A percentile compares a stretch with the other conserved stretches of the same genome.
phyloP scores from a whole-genome alignment of 2,888 invertebrate species.

The Anorthoa munda region DNA sequence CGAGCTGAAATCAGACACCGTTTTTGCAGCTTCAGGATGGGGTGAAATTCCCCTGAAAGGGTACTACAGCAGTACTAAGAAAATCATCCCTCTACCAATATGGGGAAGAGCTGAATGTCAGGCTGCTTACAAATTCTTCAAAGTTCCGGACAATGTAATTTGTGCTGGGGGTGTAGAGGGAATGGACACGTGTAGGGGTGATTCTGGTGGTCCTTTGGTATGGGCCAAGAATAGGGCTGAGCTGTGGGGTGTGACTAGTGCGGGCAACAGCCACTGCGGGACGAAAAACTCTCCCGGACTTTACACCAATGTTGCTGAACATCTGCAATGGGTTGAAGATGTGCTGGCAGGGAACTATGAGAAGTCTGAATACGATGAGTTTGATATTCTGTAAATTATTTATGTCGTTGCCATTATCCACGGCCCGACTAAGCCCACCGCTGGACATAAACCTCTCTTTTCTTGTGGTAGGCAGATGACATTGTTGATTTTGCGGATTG shows the following conservation, averaged over 20 bases:
- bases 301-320: slow-evolving; percentile 76
- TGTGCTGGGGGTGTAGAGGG: slow-evolving; percentile 79
- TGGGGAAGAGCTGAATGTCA: slow-evolving; percentile 69
- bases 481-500: background rate
- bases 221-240: slow-evolving; percentile 68
- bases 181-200: slow-evolving; percentile 79
- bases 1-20: slow-evolving; percentile 44
- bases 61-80: slow-evolving; percentile 74
- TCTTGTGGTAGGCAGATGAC: background rate
- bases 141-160: slow-evolving; percentile 71
- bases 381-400: slow-evolving; percentile 31
- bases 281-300: slow-evolving; percentile 75
- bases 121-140: slow-evolving; percentile 61
- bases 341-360: slow-evolving; percentile 57
- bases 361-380: slow-evolving; percentile 37
- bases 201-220: slow-evolving; percentile 80
- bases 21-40: slow-evolving; percentile 77
- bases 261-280: slow-evolving; percentile 76
- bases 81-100: slow-evolving; percentile 74
- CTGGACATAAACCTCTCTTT: background rate
- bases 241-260: slow-evolving; percentile 78
- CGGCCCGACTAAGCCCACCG: too few species aligned
- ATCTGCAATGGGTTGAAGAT: slow-evolving; percentile 75
- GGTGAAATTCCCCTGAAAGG: slow-evolving; percentile 70
- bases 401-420: background rate